Evolutionary conservation across 2,797 vertebrate species (phyloP).

Genomic region (Cephalopachus bancanus): DNA sequence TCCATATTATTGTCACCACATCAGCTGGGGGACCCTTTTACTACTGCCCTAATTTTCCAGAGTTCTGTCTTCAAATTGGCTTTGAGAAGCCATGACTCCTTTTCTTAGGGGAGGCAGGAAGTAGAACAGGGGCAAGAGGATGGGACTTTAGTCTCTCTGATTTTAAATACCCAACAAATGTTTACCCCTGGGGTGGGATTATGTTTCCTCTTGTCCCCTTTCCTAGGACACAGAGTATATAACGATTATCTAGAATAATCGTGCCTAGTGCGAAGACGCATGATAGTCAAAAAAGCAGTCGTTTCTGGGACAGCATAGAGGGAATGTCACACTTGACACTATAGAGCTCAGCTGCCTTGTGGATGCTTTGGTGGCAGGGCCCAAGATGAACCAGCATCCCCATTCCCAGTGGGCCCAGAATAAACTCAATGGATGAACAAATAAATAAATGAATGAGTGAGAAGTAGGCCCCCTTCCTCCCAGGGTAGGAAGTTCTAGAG

Average conservation of each 20-base stretch:
- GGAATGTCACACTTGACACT: rapidly evolving
- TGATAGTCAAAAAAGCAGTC: not conserved
- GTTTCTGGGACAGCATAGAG: not conserved
- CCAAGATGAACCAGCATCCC: no score
- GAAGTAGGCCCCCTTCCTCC: not conserved
- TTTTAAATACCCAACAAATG: not conserved
- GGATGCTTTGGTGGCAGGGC: no score
- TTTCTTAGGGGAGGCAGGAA: not conserved
- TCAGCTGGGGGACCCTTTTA: not conserved
- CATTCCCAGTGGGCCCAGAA: not conserved
- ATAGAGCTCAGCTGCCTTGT: not conserved
- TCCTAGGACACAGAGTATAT: not conserved
- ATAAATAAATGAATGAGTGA: not conserved
- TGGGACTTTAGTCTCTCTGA: not conserved
- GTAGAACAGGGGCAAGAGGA: no score
- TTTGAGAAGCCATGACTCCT: not conserved
- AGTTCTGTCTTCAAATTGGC: not conserved
- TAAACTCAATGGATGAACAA: not conserved
- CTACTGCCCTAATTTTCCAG: not conserved
- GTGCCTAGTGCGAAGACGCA: not conserved
- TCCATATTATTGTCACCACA: not conserved
- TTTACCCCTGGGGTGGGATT: not conserved
- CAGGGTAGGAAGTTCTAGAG: not conserved
- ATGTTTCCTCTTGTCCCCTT: not conserved
- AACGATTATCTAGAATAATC: not conserved